These are phyloP conservation scores for Apis florea DNA, from an alignment of 1,140 invertebrate genomes.

Conservation along the genomic window DNA sequence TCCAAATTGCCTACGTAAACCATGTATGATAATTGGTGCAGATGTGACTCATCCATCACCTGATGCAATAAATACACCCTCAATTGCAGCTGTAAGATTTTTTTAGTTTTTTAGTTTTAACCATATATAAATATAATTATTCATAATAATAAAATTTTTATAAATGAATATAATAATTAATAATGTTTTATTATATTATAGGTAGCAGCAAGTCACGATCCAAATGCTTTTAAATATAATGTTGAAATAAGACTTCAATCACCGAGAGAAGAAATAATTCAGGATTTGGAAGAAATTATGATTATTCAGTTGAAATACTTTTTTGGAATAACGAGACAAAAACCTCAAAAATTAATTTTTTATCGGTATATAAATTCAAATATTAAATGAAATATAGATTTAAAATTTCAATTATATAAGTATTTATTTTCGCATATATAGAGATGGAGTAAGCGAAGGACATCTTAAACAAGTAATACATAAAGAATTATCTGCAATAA, in stretches of 20 bases:
- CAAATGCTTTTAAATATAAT: constrained; percentile 84
- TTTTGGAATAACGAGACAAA: constrained; percentile 73
- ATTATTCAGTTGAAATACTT: constrained; percentile 81
- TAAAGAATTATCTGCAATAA: constrained; percentile 85
- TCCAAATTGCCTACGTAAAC: constrained; percentile 71
- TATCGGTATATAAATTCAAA: constrained; percentile 79
- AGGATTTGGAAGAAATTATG: constrained; percentile 87
- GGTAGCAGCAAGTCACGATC: constrained; percentile 86
- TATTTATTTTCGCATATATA: constrained; percentile 6
- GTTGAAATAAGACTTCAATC: constrained; percentile 86
- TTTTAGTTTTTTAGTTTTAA: background rate
- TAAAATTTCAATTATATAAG: background rate
- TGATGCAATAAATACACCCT: constrained; percentile 85
- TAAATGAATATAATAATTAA: background rate
- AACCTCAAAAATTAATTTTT: constrained; percentile 85
- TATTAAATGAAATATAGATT: background rate
- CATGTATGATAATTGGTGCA: constrained; percentile 89
- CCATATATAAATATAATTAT: background rate
- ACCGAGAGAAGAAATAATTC: constrained; percentile 86
- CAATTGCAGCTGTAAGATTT: constrained; percentile 87
- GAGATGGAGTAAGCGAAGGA: constrained; percentile 95
- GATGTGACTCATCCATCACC: constrained; percentile 94
- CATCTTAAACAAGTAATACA: constrained; percentile 87
- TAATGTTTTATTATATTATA: constrained; percentile 66
- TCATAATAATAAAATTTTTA: background rate